These are phyloP conservation scores for Archips xylosteana DNA, from an alignment of 2,888 invertebrate genomes.

Conservation along the genomic window DNA sequence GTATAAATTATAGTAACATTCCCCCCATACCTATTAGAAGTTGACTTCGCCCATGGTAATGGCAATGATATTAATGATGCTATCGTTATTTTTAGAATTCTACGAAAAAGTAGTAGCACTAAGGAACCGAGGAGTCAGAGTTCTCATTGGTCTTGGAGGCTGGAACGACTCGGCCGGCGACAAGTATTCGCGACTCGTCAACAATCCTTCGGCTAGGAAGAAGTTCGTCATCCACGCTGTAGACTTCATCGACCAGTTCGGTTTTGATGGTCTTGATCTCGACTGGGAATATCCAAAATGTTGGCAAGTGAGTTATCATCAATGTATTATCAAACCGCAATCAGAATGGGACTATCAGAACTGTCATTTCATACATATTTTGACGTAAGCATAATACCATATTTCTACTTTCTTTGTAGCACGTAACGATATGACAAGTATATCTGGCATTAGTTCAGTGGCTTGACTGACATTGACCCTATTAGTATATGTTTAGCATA, in stretches of 20 bases:
- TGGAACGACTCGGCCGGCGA: conserved; percentile 98
- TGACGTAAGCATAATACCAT: too few species aligned
- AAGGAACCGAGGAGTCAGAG: conserved; percentile 90
- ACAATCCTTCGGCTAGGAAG: conserved; percentile 88
- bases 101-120: conserved; percentile 93
- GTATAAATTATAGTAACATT: too few species aligned
- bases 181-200: conserved; percentile 94
- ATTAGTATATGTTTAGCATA: too few species aligned
- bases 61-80: background rate
- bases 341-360: too few species aligned
- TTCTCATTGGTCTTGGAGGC: conserved; percentile 95
- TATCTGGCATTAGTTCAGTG: too few species aligned
- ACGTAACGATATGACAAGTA: too few species aligned
- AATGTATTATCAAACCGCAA: too few species aligned
- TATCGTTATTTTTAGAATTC: conserved; percentile 87
- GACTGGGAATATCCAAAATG: conserved; percentile 98
- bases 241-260: conserved; percentile 91
- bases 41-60: too few species aligned
- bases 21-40: too few species aligned
- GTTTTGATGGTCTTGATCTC: conserved; percentile 96
- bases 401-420: too few species aligned
- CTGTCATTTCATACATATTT: too few species aligned
- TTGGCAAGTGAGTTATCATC: conserved; percentile 88
- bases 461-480: too few species aligned
- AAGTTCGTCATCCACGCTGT: conserved; percentile 91